Percentiles rank a stretch among this genome's conserved stretches.
These are phyloP conservation scores for Perca flavescens DNA, from an alignment of 2,113 vertebrate genomes.

Conservation along the genomic window DNA sequence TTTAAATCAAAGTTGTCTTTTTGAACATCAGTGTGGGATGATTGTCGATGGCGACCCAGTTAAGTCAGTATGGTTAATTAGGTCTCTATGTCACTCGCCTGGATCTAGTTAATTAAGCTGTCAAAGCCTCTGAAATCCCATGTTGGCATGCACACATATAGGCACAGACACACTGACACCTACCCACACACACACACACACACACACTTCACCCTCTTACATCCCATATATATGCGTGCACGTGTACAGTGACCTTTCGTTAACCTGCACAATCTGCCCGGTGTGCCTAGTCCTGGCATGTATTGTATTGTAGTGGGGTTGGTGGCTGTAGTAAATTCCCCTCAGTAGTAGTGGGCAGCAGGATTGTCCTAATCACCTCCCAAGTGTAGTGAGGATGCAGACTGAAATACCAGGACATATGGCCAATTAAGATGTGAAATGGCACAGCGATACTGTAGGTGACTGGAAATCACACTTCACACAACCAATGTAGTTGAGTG, in stretches of 20 bases:
- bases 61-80: conserved; percentile 77
- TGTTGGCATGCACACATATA: conserved; percentile 36
- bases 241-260: conserved; percentile 51
- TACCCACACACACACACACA: neutral
- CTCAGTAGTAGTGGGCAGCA: conserved; percentile 59
- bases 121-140: conserved; percentile 72
- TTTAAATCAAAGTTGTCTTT: conserved; percentile 46
- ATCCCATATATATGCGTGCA: conserved; percentile 5
- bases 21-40: conserved; percentile 38
- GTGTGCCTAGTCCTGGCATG: conserved; percentile 54
- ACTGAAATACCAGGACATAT: conserved; percentile 69
- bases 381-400: conserved; percentile 56
- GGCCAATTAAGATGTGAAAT: conserved; percentile 75
- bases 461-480: conserved; percentile 26
- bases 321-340: conserved; percentile 59
- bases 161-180: neutral
- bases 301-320: conserved; percentile 32
- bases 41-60: conserved; percentile 64
- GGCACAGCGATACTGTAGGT: conserved; percentile 34
- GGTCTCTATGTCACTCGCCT: conserved; percentile 74
- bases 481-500: conserved; percentile 27
- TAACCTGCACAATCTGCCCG: conserved; percentile 73
- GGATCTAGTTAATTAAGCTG: conserved; percentile 80
- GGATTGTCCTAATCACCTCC: conserved; percentile 74
- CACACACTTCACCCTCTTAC: neutral